phyloP scores from a whole-genome alignment of 2,113 vertebrate species.

The Lontra canadensis region DNA sequence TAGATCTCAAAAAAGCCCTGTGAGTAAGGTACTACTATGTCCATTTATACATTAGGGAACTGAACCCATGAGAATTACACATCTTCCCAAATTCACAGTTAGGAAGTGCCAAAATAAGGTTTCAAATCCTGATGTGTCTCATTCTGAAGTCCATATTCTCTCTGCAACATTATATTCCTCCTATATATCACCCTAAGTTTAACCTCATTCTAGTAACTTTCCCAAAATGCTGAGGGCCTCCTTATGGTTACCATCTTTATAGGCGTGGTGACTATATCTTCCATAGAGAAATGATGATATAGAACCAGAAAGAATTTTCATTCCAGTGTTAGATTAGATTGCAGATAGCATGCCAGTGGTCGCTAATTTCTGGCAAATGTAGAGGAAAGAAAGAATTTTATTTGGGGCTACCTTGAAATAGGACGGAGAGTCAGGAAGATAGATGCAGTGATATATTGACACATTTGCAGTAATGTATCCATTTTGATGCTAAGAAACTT shows the following conservation, averaged over 20 bases:
- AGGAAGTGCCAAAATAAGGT: not conserved
- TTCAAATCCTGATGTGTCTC: not conserved
- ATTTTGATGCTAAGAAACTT: not conserved
- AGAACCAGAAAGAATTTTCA: not conserved
- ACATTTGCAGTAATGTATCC: not conserved
- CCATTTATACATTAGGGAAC: not conserved
- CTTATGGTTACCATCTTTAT: not conserved
- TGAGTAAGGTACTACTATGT: not conserved
- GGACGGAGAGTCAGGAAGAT: not conserved
- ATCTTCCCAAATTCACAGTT: not conserved
- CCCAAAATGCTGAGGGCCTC: not conserved
- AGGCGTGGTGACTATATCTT: not conserved
- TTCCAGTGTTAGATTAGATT: not conserved
- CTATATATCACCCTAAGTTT: not conserved
- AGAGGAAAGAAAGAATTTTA: not conserved
- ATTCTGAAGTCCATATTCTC: not conserved
- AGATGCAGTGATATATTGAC: not conserved
- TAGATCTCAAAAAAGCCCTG: not conserved
- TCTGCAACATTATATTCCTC: not conserved
- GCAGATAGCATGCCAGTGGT: not conserved
- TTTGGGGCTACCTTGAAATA: not conserved
- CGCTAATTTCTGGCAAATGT: not conserved
- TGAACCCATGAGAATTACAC: not conserved
- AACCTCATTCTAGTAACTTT: not conserved
- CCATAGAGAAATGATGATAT: not conserved